Evolutionary conservation across 2,797 vertebrate species (phyloP), one percentile per base, ranked within the genome.

Genomic region (Coreius guichenoti): DNA sequence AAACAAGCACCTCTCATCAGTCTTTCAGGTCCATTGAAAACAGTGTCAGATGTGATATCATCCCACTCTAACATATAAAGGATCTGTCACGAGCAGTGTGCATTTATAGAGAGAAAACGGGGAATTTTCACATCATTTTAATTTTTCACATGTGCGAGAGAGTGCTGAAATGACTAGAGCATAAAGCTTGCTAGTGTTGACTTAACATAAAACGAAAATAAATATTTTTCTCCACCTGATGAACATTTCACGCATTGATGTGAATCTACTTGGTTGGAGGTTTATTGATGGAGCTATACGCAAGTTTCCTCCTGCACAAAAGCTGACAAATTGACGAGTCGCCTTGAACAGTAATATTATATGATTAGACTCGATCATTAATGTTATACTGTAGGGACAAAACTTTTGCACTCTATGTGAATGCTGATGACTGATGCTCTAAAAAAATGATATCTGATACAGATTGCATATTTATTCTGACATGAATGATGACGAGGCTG

Each of bases 21-120:
- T 84, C 86, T 89, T 88, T 89, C 72, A 88, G 83, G 69, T 88
- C 86, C 82, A 33, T 87, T 91, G 89, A 91, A 80, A 87, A 65
- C 82, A 76, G 58, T 45, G 69, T 78, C 85, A 85, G 79, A 86
- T 83, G 85, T 85, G 69, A 19, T 58, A 19, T 75, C 85, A 67
- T 86, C 72, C 39, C 75, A 86, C 83, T 89, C 75, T 77, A 83
- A 29, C 80, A 73, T 86, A 54, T 82, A 88, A 89, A 89, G 84
- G 78, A 86, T 88, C 74, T 16, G 43, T 84, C 73, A 67, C 63
- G 29, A 84, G n/a, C 47, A 58, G 13, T 16, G 26, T 56, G 68
- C 73, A 72, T 81, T 86, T 84, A 70, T 31, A 39, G 47, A 56
- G 80, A 58, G 19, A 58, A 23, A 74, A 29, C 31, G 12, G 77